phyloP scores from a whole-genome alignment of 2,113 vertebrate genomes.

The Platichthys flesus region DNA sequence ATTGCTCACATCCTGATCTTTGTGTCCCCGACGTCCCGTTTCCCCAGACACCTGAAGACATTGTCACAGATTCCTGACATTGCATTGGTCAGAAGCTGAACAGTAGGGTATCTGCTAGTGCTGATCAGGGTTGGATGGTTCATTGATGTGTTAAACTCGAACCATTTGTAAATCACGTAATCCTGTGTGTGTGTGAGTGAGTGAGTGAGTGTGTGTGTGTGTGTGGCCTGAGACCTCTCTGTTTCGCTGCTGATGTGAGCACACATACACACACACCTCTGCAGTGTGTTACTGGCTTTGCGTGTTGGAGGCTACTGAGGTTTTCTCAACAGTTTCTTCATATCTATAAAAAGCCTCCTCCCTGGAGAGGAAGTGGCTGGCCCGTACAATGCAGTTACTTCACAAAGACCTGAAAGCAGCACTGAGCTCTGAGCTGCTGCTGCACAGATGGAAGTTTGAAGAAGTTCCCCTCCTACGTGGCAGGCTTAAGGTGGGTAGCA shows the following conservation, averaged over 20 bases:
- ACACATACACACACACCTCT: slow-evolving; percentile 38
- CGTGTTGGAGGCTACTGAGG: slow-evolving; percentile 32
- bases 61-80: slow-evolving; percentile 64
- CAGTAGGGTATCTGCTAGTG: not conserved
- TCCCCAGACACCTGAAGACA: not conserved
- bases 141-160: not conserved
- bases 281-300: slow-evolving; percentile 13
- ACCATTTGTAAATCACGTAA: no score
- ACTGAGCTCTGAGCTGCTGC: slow-evolving; percentile 26
- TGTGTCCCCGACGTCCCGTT: no score
- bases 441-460: slow-evolving; percentile 21
- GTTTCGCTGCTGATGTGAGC: slow-evolving; percentile 1
- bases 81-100: slow-evolving; percentile 16
- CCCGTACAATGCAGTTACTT: slow-evolving; percentile 23
- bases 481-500: not conserved
- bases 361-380: slow-evolving; percentile 66
- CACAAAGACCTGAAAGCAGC: slow-evolving; percentile 36
- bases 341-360: slow-evolving; percentile 58
- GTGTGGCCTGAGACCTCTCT: not conserved
- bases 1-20: not conserved
- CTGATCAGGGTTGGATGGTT: not conserved
- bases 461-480: slow-evolving; percentile 15
- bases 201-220: not conserved
- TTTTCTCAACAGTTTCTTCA: slow-evolving; percentile 53
- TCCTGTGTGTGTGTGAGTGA: not conserved